These are phyloP conservation scores for Scomber japonicus DNA, from an alignment of 2,113 vertebrate genomes.

Conservation along the genomic window DNA sequence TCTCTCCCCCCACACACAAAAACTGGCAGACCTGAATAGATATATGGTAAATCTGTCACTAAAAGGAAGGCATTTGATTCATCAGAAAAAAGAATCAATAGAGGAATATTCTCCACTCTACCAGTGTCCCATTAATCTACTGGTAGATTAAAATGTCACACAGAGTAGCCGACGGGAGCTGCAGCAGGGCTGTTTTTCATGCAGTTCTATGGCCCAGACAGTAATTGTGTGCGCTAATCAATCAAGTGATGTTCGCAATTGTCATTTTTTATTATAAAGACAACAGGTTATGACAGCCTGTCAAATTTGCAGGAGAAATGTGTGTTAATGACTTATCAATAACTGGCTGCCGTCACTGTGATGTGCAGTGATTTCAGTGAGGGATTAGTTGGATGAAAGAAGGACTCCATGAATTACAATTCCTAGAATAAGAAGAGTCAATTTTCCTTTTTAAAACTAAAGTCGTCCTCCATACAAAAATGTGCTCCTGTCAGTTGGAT, in stretches of 20 bases:
- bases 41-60: conserved; percentile 72
- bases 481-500: no score
- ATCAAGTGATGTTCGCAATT: conserved; percentile 70
- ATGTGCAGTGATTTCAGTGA: conserved; percentile 24
- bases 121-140: conserved; percentile 78
- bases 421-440: not conserved
- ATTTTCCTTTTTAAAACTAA: conserved; percentile 16
- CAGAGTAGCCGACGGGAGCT: conserved; percentile 39
- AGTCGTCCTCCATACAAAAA: no score
- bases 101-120: conserved; percentile 74
- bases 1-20: conserved; percentile 13
- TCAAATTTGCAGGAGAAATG: conserved; percentile 64
- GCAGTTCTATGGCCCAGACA: conserved; percentile 63
- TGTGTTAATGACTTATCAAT: conserved; percentile 78
- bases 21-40: conserved; percentile 41
- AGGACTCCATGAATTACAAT: not conserved
- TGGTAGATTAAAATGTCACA: conserved; percentile 81
- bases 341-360: conserved; percentile 38
- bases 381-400: conserved; percentile 19
- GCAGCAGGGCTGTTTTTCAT: conserved; percentile 69
- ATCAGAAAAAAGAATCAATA: conserved; percentile 75
- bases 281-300: conserved; percentile 77
- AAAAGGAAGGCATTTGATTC: conserved; percentile 75
- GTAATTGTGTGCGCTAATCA: conserved; percentile 82
- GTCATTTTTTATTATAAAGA: conserved; percentile 81